Evolutionary conservation across 2,888 invertebrate species (phyloP).

Genomic region (Criorhina ranunculi): DNA sequence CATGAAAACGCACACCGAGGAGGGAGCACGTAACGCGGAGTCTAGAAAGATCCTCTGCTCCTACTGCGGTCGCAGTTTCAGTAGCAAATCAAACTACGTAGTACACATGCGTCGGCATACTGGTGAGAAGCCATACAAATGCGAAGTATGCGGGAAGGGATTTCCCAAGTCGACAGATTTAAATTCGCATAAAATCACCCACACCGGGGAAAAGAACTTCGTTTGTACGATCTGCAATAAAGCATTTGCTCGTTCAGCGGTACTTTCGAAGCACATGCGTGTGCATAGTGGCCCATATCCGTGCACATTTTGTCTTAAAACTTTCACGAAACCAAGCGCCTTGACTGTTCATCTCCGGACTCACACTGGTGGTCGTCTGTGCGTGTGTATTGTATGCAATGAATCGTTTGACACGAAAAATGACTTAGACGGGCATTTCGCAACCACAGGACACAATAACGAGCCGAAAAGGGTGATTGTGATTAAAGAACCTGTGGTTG

Average conservation of each 20-base stretch:
- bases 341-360: constrained; percentile 69
- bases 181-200: constrained; percentile 77
- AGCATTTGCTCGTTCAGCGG: constrained; percentile 73
- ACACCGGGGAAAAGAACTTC: constrained; percentile 75
- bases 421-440: constrained; percentile 54
- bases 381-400: constrained; percentile 56
- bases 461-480: constrained; percentile 43
- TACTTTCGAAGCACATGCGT: constrained; percentile 76
- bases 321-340: constrained; percentile 72
- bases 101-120: constrained; percentile 77
- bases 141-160: constrained; percentile 76
- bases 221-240: constrained; percentile 72
- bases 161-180: constrained; percentile 77
- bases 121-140: constrained; percentile 77
- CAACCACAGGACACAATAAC: constrained; percentile 54
- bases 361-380: constrained; percentile 38
- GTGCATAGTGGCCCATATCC: constrained; percentile 69
- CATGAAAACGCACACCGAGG: constrained; percentile 77
- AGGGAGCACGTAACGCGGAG: constrained; percentile 71
- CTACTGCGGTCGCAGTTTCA: constrained; percentile 77
- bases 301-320: constrained; percentile 67
- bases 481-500: constrained; percentile 16
- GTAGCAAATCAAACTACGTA: constrained; percentile 77
- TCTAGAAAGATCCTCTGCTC: constrained; percentile 74
- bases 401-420: constrained; percentile 40